phyloP scores from a whole-genome alignment of 2,113 vertebrate species.

The Abramis brama region DNA sequence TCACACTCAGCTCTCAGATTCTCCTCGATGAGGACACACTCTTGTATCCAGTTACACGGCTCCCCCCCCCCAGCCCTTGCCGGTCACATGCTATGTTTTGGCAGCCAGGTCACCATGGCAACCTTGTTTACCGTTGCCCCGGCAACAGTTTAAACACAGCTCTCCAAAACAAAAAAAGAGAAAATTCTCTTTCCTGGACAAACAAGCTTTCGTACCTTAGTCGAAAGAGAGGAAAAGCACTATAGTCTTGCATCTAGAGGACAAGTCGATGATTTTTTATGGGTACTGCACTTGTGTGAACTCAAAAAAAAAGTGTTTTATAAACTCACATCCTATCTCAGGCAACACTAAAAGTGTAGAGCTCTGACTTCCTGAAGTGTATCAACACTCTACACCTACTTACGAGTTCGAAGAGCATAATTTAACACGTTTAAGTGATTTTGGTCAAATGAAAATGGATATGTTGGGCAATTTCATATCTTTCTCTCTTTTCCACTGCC shows the following conservation, averaged over 20 bases:
- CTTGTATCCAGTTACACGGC: slow-evolving; percentile 75
- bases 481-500: background rate
- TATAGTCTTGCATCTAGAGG: background rate
- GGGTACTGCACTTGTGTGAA: slow-evolving; percentile 39
- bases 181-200: slow-evolving; percentile 71
- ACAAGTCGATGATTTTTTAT: slow-evolving; percentile 40
- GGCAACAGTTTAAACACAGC: slow-evolving; percentile 80
- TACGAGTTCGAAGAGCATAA: background rate
- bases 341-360: background rate
- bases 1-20: slow-evolving; percentile 63
- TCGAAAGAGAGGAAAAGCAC: slow-evolving; percentile 49
- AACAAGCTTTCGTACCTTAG: slow-evolving; percentile 65
- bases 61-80: slow-evolving; percentile 54
- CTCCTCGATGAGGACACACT: slow-evolving; percentile 70
- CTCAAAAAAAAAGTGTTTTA: background rate
- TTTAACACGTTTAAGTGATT: background rate
- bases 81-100: slow-evolving; percentile 81
- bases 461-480: background rate
- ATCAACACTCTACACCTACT: background rate
- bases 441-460: background rate
- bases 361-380: background rate
- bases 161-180: slow-evolving; percentile 77
- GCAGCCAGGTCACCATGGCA: slow-evolving; percentile 73
- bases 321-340: background rate
- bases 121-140: slow-evolving; percentile 82